Base-by-base conservation (phyloP, 1,140 invertebrate species). In the Zelostemma sp. region DNA sequence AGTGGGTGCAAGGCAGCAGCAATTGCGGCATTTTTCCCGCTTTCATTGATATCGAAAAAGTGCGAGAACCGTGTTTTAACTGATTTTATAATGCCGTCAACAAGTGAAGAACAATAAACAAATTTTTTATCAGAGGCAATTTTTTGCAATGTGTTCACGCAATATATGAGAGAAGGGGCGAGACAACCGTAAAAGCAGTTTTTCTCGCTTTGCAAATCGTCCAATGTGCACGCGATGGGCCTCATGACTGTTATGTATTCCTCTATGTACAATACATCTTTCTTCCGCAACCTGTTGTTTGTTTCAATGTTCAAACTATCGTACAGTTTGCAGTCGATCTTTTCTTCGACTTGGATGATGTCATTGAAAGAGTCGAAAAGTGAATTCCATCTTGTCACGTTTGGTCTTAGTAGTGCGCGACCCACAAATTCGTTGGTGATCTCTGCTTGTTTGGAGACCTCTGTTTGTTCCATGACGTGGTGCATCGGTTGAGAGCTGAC, bases 161-260 rank as follows among this genome's bases (percentile, higher is more conserved):
- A 48, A 1, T 12, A 56, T 31, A n/a, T 28, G 47, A 25, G 8
- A 25, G 21, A 4, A 1, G 60, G 60, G 1, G 55, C 25, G 19
- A 63, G 41, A 25, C 47, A 63, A 0, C 62, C 62, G 45, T 65
- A 66, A 41, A 38, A 38, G 17, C 55, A 59, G 17, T 45, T 15
- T 0, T 5, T 65, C 8, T 58, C 63, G 9, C 25, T 49, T 38
- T 66, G 63, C 38, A 66, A 25, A 2, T 51, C 14, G 25, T 66
- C 55, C 8, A 59, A 16, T 1, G 48, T 12, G 16, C 51, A 47
- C 2, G 49, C 38, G 14, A 66, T 43, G 1, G 48, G 54, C 16
- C 51, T 38, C 55, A 41, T 66, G 16, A 55, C 25, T 6, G 8
- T 5, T 1, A 53, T 1, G 47, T 66, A 66, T 31, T 66, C 21